Conservation (phyloP, 1,140 invertebrate species). For the Bombus confusus region DNA sequence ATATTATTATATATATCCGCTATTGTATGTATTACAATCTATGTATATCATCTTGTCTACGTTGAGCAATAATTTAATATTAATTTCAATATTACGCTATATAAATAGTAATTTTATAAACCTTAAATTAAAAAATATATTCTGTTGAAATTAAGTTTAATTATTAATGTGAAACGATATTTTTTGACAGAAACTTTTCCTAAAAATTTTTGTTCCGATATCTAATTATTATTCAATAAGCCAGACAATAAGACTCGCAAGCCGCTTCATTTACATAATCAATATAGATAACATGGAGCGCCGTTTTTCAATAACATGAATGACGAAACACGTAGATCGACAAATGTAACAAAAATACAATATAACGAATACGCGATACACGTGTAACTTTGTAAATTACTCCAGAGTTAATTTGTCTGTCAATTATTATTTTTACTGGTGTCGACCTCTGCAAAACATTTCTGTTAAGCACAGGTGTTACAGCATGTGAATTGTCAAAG, state of each 20-base stretch:
- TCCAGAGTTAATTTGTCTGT: background rate
- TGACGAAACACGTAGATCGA: background rate
- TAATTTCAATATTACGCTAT: background rate
- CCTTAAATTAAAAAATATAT: background rate
- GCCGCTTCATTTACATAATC: slow-evolving; percentile 44
- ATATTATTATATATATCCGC: too few species aligned
- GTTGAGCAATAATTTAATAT: background rate
- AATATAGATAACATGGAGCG: background rate
- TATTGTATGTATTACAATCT: too few species aligned
- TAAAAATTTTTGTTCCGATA: background rate
- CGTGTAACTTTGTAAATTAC: background rate
- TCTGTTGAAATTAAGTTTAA: background rate
- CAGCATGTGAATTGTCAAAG: slow-evolving; percentile 19
- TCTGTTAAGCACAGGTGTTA: background rate
- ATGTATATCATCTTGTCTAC: background rate
- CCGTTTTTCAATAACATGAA: background rate
- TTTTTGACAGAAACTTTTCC: background rate
- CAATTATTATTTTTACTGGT: slow-evolving; percentile 39
- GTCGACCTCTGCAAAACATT: slow-evolving; percentile 39
- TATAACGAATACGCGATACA: background rate
- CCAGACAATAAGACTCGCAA: slow-evolving; percentile 2
- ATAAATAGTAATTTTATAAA: background rate
- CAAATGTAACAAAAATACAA: background rate
- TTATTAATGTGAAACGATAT: background rate
- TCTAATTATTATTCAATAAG: slow-evolving; percentile 27